Conservation (phyloP, 2,113 vertebrate species). For the Onychorhynchus coronatus region DNA sequence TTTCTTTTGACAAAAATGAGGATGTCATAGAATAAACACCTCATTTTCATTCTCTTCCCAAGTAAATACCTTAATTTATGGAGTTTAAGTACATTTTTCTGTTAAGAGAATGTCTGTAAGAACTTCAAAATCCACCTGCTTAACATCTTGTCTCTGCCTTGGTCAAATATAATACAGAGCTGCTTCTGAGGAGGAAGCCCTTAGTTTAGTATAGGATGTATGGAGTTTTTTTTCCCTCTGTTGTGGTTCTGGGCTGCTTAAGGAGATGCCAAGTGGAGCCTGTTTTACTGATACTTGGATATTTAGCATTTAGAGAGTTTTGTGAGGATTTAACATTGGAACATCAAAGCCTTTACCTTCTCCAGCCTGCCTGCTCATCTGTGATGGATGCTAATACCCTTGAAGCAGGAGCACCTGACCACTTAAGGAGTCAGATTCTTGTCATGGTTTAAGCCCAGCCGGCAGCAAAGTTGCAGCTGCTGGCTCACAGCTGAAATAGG, state of each 20-base stretch:
- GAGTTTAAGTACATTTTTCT: not conserved
- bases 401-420: conserved; percentile 28
- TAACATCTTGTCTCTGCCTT: not conserved
- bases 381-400: conserved; percentile 14
- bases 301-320: not conserved
- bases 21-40: not conserved
- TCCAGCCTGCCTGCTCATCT: not conserved
- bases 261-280: not conserved
- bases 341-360: conserved; percentile 28
- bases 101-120: not conserved
- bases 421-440: not conserved
- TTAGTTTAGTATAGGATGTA: not conserved
- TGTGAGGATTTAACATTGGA: not conserved
- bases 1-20: not conserved
- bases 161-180: not conserved
- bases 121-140: not conserved
- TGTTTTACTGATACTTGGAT: not conserved
- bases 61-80: not conserved
- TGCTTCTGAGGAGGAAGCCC: not conserved
- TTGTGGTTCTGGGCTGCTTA: not conserved
- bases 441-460: not conserved
- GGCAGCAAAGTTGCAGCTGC: not conserved
- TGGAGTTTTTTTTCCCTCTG: not conserved
- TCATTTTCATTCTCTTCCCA: not conserved
- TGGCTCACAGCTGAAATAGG: not conserved